phyloP scores from a whole-genome alignment of 1,140 invertebrate species.

The Drosophila santomea region DNA sequence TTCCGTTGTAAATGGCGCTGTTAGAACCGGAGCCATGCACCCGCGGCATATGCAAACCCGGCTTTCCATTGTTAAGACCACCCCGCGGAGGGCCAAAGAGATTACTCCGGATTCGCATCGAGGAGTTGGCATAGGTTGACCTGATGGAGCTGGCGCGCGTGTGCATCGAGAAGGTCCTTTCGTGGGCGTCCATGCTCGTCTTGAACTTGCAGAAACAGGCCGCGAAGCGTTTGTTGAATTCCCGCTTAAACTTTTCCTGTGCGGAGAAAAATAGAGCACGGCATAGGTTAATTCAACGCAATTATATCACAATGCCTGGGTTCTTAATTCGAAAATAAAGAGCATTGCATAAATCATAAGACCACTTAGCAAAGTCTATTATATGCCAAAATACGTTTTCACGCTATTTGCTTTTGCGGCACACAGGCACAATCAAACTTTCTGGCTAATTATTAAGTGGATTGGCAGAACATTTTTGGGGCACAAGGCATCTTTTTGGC shows the following conservation, averaged over 20 bases:
- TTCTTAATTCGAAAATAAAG: no score
- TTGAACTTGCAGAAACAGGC: slow-evolving; percentile 78
- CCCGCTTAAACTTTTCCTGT: slow-evolving; percentile 90
- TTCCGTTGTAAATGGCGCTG: slow-evolving; percentile 24
- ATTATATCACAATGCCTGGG: no score
- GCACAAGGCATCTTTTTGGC: slow-evolving; percentile 10
- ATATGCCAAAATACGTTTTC: neutral
- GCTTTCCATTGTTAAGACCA: slow-evolving; percentile 20
- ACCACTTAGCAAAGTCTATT: neutral
- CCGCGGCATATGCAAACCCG: slow-evolving; percentile 32
- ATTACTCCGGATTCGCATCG: slow-evolving; percentile 79
- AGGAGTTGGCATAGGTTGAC: slow-evolving; percentile 77
- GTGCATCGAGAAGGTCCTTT: slow-evolving; percentile 81
- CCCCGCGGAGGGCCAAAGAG: slow-evolving; percentile 41
- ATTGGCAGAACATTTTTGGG: neutral
- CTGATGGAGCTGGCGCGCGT: slow-evolving; percentile 79
- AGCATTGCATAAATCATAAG: neutral
- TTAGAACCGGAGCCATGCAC: slow-evolving; percentile 15
- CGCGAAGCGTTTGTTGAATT: slow-evolving; percentile 88
- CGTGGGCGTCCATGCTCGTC: slow-evolving; percentile 66
- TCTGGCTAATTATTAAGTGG: slow-evolving; percentile 21
- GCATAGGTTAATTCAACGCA: no score
- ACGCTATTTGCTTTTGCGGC: neutral
- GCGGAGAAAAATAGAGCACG: slow-evolving; percentile 1
- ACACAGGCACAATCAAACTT: slow-evolving; percentile 14